Evolutionary conservation across 2,888 invertebrate genomes (phyloP).

Genomic region (Uloborus plumipes): DNA sequence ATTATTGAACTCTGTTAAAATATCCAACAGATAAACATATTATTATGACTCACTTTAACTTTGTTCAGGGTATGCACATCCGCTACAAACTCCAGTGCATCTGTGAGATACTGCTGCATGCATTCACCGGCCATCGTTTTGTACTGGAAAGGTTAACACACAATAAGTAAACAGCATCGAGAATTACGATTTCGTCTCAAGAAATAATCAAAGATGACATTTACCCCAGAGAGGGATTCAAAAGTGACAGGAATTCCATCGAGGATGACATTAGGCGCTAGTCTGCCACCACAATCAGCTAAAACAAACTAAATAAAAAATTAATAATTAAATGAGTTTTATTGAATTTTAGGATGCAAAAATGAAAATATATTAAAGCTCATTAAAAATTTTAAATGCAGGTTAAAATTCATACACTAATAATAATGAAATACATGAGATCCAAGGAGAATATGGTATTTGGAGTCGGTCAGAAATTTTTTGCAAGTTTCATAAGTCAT

Average conservation of each 20-base stretch:
- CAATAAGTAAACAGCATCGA: background rate
- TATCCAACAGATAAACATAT: too few relatives aligned
- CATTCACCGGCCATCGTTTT: conserved; percentile 93
- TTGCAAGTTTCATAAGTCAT: too few relatives aligned
- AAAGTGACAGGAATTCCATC: conserved; percentile 74
- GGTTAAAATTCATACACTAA: too few relatives aligned
- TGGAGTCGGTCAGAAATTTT: too few relatives aligned
- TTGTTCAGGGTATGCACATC: conserved; percentile 97
- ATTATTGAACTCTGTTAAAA: too few relatives aligned
- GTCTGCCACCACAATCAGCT: conserved; percentile 87
- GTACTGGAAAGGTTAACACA: conserved; percentile 67
- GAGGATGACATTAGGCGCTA: conserved; percentile 82
- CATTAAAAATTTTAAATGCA: too few relatives aligned
- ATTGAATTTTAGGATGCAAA: too few relatives aligned
- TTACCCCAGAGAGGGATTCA: conserved; percentile 57
- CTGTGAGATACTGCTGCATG: conserved; percentile 89
- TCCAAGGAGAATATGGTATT: too few relatives aligned
- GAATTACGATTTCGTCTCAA: background rate
- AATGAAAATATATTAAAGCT: too few relatives aligned
- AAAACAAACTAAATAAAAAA: conserved; percentile 71
- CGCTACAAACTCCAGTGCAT: conserved; percentile 93
- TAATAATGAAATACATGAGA: too few relatives aligned
- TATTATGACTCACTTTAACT: conserved; percentile 81
- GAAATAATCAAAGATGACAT: background rate
- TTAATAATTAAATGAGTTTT: background rate